A percentile compares a stretch with the other conserved stretches of the same genome.
These are phyloP conservation scores for Centruroides sculpturatus DNA, from an alignment of 1,140 invertebrate species.

Conservation along the genomic window DNA sequence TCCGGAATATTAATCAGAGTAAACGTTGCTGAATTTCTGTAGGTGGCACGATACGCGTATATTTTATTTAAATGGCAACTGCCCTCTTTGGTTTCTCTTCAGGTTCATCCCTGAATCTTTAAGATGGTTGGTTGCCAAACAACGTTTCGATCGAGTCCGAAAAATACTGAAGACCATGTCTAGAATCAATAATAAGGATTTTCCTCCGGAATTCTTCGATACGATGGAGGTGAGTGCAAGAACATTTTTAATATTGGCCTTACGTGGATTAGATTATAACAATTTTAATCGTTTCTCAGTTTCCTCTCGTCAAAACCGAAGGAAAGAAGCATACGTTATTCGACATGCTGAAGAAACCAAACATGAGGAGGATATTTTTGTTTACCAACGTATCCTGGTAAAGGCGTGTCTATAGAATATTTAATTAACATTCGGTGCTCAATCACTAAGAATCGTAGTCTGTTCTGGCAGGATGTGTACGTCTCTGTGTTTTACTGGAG, in stretches of 20 bases:
- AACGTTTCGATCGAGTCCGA: constrained; percentile 57
- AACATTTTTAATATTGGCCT: no score
- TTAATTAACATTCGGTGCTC: no score
- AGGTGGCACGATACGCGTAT: no score
- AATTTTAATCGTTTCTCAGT: no score
- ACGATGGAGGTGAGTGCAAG: no score
- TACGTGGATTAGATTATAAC: no score
- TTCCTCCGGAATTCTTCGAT: no score
- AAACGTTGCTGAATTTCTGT: no score
- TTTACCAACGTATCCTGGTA: not conserved
- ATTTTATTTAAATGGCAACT: no score
- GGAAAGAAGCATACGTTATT: constrained; percentile 28
- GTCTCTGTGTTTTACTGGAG: constrained; percentile 1
- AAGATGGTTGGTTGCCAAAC: constrained; percentile 65
- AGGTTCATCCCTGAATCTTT: constrained; percentile 25
- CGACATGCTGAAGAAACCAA: not conserved
- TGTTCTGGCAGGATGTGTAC: not conserved
- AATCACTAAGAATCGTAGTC: no score
- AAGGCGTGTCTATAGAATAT: no score
- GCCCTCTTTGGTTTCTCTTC: constrained; percentile 25
- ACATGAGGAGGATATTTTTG: not conserved
- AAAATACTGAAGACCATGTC: constrained; percentile 62
- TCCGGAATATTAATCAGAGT: no score
- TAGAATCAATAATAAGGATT: constrained; percentile 47
- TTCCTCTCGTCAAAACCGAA: constrained; percentile 37